These are phyloP conservation scores for Mallateleia sp. DNA, from an alignment of 2,888 invertebrate species.

Conservation along the genomic window DNA sequence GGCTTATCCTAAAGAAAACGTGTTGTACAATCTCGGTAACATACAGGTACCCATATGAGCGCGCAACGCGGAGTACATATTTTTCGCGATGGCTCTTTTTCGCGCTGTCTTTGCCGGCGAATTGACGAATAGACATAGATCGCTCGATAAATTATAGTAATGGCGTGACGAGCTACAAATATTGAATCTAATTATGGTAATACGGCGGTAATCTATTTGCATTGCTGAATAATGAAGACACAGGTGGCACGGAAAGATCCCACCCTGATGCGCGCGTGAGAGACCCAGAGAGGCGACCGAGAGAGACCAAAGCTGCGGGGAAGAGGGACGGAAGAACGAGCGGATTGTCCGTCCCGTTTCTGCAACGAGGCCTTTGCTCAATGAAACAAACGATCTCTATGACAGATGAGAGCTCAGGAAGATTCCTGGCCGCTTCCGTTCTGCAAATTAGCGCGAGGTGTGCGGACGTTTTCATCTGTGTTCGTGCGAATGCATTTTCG, in stretches of 20 bases:
- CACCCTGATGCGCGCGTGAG: slow-evolving; percentile 82
- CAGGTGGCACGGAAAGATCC: slow-evolving; percentile 86
- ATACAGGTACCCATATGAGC: slow-evolving; percentile 73
- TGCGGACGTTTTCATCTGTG: slow-evolving; percentile 4
- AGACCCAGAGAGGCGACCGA: slow-evolving; percentile 80
- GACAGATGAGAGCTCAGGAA: slow-evolving; percentile 71
- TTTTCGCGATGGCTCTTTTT: slow-evolving; percentile 59
- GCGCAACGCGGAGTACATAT: slow-evolving; percentile 65
- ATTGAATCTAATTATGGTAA: slow-evolving; percentile 89
- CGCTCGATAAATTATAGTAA: slow-evolving; percentile 85
- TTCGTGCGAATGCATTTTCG: not conserved
- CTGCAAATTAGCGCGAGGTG: slow-evolving; percentile 32
- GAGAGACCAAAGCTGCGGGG: slow-evolving; percentile 26
- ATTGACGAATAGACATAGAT: slow-evolving; percentile 76
- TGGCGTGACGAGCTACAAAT: slow-evolving; percentile 87
- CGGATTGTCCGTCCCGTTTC: slow-evolving; percentile 72
- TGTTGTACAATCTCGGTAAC: too few relatives aligned
- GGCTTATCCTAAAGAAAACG: too few relatives aligned
- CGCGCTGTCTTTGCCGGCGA: slow-evolving; percentile 66
- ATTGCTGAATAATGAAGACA: slow-evolving; percentile 86
- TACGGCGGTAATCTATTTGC: slow-evolving; percentile 86
- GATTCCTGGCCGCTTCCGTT: slow-evolving; percentile 63
- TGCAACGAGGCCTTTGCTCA: slow-evolving; percentile 77
- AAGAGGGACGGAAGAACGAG: slow-evolving; percentile 44
- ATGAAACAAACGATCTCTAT: slow-evolving; percentile 79